Evolutionary conservation across 2,113 vertebrate species (phyloP), one percentile per base, ranked within the genome.

Genomic region (Lagopus leucura): DNA sequence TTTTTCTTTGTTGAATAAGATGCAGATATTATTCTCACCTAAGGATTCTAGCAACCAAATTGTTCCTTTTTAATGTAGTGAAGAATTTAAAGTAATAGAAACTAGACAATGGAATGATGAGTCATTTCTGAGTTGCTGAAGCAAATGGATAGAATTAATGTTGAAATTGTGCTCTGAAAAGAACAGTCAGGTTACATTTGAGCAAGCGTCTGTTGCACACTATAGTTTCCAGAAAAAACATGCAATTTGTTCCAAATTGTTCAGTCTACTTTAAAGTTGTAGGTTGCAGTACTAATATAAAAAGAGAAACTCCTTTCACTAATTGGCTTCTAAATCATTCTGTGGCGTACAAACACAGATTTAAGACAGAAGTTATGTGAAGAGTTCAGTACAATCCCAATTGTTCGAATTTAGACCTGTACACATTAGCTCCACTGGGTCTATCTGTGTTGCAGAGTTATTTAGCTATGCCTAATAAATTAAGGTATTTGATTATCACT

Each of bases 91-190:
- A 90, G 73, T 84, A 65, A 79, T 43, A 61, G 22, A 82, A 58
- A n/a, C 8, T 36, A 88, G 85, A 90, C 24, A 81, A 79, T 8
- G 4, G 32, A 30, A 94, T 79, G 69, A 76, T 72, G 67, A 91
- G 64, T 90, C 63, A 30, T 8, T 40, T 34, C 27, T 83, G 73
- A 94, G 77, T 71, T 81, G 45, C 47, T 67, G 36, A 89, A 72
- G 42, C 36, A 92, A 91, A 89, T 42, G 34, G 92, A 92, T 58
- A 40, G 48, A 95, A 89, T 96, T 91, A 83, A 94, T 94, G 30
- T 82, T 82, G 54, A 86, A 97, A 92, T 82, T 92, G 67, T 43
- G 28, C 30, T 91, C 63, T 80, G 45, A 83, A 88, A 34, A 60
- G 61, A 91, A 80, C 20, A 78, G 86, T 77, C 83, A 91, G 22